phyloP scores from a whole-genome alignment of 2,797 vertebrate genomes.

The Pipistrellus pipistrellus region DNA sequence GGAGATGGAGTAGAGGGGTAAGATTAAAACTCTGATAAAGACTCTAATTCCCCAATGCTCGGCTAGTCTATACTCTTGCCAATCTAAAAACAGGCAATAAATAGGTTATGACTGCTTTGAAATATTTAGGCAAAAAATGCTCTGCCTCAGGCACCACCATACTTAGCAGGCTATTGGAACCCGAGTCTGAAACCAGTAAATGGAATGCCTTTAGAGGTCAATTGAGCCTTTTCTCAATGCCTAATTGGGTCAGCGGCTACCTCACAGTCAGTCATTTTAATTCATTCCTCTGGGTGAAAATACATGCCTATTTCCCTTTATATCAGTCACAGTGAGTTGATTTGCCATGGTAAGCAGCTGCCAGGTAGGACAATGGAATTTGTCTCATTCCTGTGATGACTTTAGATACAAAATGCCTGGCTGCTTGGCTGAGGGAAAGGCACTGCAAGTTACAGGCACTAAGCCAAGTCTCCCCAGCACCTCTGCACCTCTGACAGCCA shows the following conservation, averaged over 20 bases:
- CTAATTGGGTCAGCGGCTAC: not conserved
- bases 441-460: not conserved
- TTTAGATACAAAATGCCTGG: constrained; percentile 50
- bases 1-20: not conserved
- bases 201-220: not conserved
- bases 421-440: constrained; percentile 38
- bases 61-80: not conserved
- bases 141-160: not conserved
- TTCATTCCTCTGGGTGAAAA: constrained; percentile 46
- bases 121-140: constrained; percentile 13
- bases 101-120: not conserved
- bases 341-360: constrained; percentile 22
- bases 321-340: constrained; percentile 9
- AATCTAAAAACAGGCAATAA: not conserved
- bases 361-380: constrained; percentile 66
- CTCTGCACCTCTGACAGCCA: constrained; percentile 28
- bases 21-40: not conserved
- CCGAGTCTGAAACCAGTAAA: constrained; percentile 12
- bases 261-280: not conserved
- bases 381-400: constrained; percentile 39
- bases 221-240: not conserved
- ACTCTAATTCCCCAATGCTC: not conserved
- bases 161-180: not conserved
- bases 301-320: not conserved
- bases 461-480: constrained; percentile 30